A percentile compares a stretch with the other conserved stretches of the same genome.
Evolutionary conservation across 2,797 vertebrate species (phyloP).

Genomic region (Phrynocephalus vlangalii): DNA sequence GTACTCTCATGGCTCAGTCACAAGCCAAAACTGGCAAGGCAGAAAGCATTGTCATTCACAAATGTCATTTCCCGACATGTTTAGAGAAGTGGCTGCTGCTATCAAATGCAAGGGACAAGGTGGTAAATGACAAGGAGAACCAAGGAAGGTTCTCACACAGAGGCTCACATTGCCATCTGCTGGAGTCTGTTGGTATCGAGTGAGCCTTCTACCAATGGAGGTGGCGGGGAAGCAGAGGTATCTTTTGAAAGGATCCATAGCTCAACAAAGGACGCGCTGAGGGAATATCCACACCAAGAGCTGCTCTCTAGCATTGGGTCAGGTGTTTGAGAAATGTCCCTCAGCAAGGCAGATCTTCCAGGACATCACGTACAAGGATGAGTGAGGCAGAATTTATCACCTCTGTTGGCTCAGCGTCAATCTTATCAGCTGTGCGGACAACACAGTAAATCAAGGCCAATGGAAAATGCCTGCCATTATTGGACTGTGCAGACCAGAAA

Average conservation of each 20-base stretch:
- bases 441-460: neutral
- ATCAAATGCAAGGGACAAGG: constrained; percentile 35
- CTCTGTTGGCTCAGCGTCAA: neutral
- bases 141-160: constrained; percentile 32
- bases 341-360: neutral
- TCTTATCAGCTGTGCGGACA: neutral
- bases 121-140: constrained; percentile 37
- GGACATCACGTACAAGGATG: too few species aligned
- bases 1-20: constrained; percentile 45
- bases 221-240: accelerated
- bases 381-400: neutral
- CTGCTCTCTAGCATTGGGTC: neutral
- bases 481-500: too few species aligned
- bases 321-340: neutral
- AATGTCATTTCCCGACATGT: constrained; percentile 44
- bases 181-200: constrained; percentile 47
- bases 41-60: constrained; percentile 59
- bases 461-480: neutral
- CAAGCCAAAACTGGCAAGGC: constrained; percentile 62
- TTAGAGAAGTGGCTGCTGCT: constrained; percentile 45
- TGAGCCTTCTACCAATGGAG: neutral
- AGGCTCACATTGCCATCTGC: constrained; percentile 78
- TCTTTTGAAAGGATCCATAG: constrained; percentile 25
- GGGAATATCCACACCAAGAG: neutral
- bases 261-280: neutral